Evolutionary conservation across 2,797 vertebrate species (phyloP).

Genomic region (Tachyglossus aculeatus): DNA sequence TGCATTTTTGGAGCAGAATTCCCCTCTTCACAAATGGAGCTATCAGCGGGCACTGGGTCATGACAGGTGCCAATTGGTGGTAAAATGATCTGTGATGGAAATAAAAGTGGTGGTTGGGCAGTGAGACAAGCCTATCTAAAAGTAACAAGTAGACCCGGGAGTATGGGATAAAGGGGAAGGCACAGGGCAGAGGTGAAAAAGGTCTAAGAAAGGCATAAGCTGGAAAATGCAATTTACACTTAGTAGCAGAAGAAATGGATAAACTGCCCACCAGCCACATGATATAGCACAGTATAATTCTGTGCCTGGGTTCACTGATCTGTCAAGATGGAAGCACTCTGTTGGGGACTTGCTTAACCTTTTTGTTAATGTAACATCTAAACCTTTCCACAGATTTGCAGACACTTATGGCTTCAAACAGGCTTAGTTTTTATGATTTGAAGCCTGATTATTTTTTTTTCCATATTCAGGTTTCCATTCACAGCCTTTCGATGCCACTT

Average conservation of each 20-base stretch:
- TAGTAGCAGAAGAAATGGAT: background rate
- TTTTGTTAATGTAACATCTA: background rate
- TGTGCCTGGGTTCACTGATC: background rate
- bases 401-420: slow-evolving; percentile 6
- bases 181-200: background rate
- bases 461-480: slow-evolving; percentile 17
- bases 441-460: background rate
- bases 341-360: background rate
- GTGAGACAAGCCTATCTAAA: too few relatives aligned
- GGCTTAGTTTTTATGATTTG: slow-evolving; percentile 4
- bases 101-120: too few relatives aligned
- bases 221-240: background rate
- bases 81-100: too few relatives aligned
- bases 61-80: too few relatives aligned
- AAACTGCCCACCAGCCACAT: background rate
- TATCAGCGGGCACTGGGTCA: too few relatives aligned
- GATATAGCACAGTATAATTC: background rate
- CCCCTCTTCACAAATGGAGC: too few relatives aligned
- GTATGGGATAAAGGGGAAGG: background rate
- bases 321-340: background rate
- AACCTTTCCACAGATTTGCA: background rate
- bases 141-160: too few relatives aligned
- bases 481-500: slow-evolving; percentile 9
- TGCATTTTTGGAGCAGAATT: too few relatives aligned
- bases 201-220: background rate